Percentiles rank a stretch among this genome's conserved stretches.
phyloP scores from a whole-genome alignment of 2,113 vertebrate genomes.

The Takifugu bimaculatus region DNA sequence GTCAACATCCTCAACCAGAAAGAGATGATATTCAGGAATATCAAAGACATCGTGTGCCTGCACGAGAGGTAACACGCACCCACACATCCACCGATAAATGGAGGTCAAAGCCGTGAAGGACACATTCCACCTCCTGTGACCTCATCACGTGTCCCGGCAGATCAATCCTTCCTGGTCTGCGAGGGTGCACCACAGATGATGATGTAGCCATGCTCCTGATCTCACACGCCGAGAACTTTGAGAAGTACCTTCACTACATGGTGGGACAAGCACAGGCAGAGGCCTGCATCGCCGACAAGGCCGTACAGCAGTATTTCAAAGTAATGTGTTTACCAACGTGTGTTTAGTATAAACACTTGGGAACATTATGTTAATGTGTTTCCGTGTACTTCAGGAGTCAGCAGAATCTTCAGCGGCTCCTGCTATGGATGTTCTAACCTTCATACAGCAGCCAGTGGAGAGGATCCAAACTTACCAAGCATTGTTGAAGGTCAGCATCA shows the following conservation, averaged over 20 bases:
- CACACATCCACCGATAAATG: not conserved
- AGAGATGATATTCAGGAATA: slow-evolving; percentile 86
- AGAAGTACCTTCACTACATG: slow-evolving; percentile 88
- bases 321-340: slow-evolving; percentile 51
- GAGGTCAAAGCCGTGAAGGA: not conserved
- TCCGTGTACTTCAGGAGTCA: slow-evolving; percentile 40
- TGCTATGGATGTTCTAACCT: slow-evolving; percentile 80
- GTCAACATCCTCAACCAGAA: slow-evolving; percentile 66
- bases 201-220: slow-evolving; percentile 91
- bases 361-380: not conserved
- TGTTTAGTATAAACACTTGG: not conserved
- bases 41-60: slow-evolving; percentile 82
- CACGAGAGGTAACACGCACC: slow-evolving; percentile 80
- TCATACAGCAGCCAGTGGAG: slow-evolving; percentile 87
- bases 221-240: slow-evolving; percentile 81
- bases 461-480: slow-evolving; percentile 91
- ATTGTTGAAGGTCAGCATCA: slow-evolving; percentile 82
- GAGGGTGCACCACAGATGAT: slow-evolving; percentile 83
- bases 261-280: slow-evolving; percentile 89
- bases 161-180: slow-evolving; percentile 78
- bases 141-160: slow-evolving; percentile 32
- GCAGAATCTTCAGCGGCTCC: slow-evolving; percentile 68
- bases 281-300: slow-evolving; percentile 79
- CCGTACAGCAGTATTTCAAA: slow-evolving; percentile 88
- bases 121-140: not conserved